Evolutionary conservation across 2,888 invertebrate genomes (phyloP).

Genomic region (Epinotia demarniana): DNA sequence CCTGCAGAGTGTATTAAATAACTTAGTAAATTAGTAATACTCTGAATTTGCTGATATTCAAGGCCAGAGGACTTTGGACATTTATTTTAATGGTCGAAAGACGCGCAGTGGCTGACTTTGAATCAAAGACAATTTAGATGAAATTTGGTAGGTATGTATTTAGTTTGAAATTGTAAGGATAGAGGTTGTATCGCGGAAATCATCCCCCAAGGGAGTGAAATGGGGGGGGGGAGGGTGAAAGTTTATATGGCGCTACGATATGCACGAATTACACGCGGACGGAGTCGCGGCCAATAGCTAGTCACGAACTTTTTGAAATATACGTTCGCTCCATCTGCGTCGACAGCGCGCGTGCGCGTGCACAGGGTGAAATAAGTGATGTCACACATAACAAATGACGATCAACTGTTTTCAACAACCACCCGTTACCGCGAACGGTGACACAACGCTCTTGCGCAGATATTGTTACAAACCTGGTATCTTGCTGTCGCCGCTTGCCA

Average conservation of each 20-base stretch:
- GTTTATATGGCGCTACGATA: too few relatives aligned
- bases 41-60: not conserved
- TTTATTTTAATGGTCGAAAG: too few relatives aligned
- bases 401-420: not conserved
- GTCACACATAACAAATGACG: not conserved
- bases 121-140: too few relatives aligned
- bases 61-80: not conserved
- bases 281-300: not conserved
- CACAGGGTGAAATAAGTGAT: not conserved
- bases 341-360: not conserved
- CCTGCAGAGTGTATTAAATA: not conserved
- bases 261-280: too few relatives aligned
- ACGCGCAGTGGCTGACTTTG: too few relatives aligned
- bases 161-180: too few relatives aligned
- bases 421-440: slow-evolving; percentile 13
- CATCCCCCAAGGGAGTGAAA: too few relatives aligned
- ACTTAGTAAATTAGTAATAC: not conserved
- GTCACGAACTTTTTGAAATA: too few relatives aligned
- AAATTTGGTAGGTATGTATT: too few relatives aligned
- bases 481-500: not conserved
- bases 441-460: not conserved
- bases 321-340: too few relatives aligned
- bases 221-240: too few relatives aligned
- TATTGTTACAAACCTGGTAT: not conserved
- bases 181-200: too few relatives aligned